phyloP scores from a whole-genome alignment of 2,888 invertebrate species.

The Coelogynopora nodosa region DNA sequence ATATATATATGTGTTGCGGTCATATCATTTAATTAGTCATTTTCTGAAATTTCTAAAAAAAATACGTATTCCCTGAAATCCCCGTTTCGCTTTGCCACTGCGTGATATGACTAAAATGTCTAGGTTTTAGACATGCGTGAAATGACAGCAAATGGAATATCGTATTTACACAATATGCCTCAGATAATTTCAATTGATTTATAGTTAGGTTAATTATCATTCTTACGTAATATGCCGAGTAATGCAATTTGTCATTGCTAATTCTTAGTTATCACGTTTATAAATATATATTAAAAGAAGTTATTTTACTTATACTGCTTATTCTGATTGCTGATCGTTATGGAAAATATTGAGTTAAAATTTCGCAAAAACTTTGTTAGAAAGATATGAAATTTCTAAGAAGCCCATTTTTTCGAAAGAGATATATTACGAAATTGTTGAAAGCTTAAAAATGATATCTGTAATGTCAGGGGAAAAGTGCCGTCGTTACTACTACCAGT shows the following conservation, averaged over 20 bases:
- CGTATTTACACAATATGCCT: background rate
- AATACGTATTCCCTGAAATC: background rate
- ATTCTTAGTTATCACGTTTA: no score
- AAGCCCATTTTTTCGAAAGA: no score
- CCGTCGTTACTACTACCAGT: background rate
- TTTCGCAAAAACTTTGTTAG: no score
- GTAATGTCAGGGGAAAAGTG: background rate
- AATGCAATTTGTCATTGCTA: background rate
- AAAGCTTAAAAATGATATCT: background rate
- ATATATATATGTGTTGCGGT: background rate
- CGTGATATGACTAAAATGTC: background rate
- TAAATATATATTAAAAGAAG: no score
- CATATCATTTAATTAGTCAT: background rate
- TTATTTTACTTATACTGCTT: no score
- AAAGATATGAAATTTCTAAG: no score
- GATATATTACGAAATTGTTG: background rate
- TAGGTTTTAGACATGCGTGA: background rate
- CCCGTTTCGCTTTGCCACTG: background rate
- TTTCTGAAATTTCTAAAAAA: background rate
- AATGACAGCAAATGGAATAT: background rate
- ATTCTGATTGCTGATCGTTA: no score
- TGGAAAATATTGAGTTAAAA: no score
- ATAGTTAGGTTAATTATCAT: background rate
- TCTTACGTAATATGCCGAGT: background rate
- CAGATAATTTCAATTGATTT: background rate